Conservation (phyloP, 2,797 vertebrate species). For the Mallotus villosus region DNA sequence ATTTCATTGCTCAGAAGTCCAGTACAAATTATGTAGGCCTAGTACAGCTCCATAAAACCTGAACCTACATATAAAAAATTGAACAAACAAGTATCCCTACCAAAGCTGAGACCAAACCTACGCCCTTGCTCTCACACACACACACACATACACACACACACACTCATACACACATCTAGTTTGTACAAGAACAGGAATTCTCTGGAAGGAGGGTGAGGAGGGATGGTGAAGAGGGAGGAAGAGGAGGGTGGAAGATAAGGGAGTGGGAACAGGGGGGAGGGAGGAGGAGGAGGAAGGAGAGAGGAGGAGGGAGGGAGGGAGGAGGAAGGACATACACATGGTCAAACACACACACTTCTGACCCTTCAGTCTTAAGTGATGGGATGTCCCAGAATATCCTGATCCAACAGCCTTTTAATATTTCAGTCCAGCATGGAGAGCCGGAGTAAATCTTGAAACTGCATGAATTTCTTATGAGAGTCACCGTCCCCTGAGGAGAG, state of each 20-base stretch:
- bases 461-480: slow-evolving; percentile 48
- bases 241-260: slow-evolving; percentile 2
- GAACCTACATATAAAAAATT: too few relatives aligned
- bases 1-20: too few relatives aligned
- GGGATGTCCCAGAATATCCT: slow-evolving; percentile 25
- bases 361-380: slow-evolving; percentile 14
- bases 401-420: slow-evolving; percentile 28
- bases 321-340: too few relatives aligned
- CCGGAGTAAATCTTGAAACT: slow-evolving; percentile 21
- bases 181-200: too few relatives aligned
- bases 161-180: neutral
- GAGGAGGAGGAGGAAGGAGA: too few relatives aligned
- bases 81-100: too few relatives aligned
- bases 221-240: neutral
- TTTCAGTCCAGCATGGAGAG: slow-evolving; percentile 34
- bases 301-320: too few relatives aligned
- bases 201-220: slow-evolving; percentile 3
- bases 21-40: too few relatives aligned
- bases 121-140: too few relatives aligned
- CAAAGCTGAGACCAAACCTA: too few relatives aligned
- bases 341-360: too few relatives aligned
- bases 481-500: neutral
- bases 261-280: neutral
- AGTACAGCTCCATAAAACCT: too few relatives aligned
- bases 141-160: neutral